Conservation (phyloP, 2,888 invertebrate genomes). For the Drosophila neonasuta region DNA sequence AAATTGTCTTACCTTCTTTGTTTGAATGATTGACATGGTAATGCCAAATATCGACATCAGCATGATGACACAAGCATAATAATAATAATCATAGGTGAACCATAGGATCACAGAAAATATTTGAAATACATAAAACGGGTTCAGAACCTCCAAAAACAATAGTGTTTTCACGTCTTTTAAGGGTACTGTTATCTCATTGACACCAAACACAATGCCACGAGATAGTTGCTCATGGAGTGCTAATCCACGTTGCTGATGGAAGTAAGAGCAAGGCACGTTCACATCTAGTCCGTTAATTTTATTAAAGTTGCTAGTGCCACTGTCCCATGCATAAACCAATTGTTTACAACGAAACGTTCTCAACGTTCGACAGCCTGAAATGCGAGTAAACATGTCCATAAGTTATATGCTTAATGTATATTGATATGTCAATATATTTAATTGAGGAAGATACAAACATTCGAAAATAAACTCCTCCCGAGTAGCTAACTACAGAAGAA, state of each 20-base stretch:
- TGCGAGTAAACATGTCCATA: neutral
- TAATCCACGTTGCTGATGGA: slow-evolving; percentile 80
- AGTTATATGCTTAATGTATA: too few species aligned
- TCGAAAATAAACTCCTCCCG: too few species aligned
- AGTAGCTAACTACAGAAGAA: too few species aligned
- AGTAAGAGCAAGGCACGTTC: slow-evolving; percentile 78
- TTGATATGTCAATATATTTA: too few species aligned
- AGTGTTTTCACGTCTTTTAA: slow-evolving; percentile 88
- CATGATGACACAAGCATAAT: slow-evolving; percentile 93
- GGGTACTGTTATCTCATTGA: slow-evolving; percentile 92
- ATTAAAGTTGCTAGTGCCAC: slow-evolving; percentile 86
- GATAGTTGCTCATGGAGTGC: slow-evolving; percentile 74
- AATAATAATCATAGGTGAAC: slow-evolving; percentile 94
- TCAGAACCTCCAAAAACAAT: slow-evolving; percentile 91
- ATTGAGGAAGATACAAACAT: too few species aligned
- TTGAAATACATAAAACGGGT: slow-evolving; percentile 98
- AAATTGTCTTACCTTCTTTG: slow-evolving; percentile 86
- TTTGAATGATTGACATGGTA: slow-evolving; percentile 91
- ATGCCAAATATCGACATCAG: slow-evolving; percentile 93
- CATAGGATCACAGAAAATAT: slow-evolving; percentile 94
- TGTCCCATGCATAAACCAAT: slow-evolving; percentile 91
- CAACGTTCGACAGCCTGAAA: slow-evolving; percentile 84
- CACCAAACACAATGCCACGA: slow-evolving; percentile 90
- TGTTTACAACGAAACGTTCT: slow-evolving; percentile 92
- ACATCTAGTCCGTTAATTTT: slow-evolving; percentile 89